Conservation (phyloP, 2,888 invertebrate species). For the Phoenoteleia sp. region DNA sequence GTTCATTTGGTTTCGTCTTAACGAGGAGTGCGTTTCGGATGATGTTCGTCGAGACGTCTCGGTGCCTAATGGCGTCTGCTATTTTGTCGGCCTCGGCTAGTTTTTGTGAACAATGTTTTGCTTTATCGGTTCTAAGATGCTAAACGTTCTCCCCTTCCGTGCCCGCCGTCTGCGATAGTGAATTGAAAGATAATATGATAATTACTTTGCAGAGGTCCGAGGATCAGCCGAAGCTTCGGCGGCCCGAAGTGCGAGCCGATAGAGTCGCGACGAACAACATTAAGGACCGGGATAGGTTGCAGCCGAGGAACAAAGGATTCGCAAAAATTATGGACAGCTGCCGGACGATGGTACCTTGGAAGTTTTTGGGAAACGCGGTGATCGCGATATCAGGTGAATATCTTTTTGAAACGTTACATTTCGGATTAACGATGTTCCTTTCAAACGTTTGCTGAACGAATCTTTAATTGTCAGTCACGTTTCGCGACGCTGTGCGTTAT, state of each 20-base stretch:
- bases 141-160: too few species aligned
- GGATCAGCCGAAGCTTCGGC: constrained; percentile 68
- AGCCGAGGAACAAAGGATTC: constrained; percentile 68
- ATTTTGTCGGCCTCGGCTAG: too few species aligned
- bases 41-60: too few species aligned
- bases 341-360: constrained; percentile 77
- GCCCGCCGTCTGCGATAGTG: constrained; percentile 18
- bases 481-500: too few species aligned
- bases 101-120: too few species aligned
- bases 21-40: too few species aligned
- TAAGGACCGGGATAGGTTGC: constrained; percentile 61
- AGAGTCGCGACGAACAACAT: constrained; percentile 35
- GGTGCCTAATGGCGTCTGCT: too few species aligned
- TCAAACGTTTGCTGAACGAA: too few species aligned
- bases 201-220: constrained; percentile 58
- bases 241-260: constrained; percentile 62
- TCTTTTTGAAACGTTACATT: too few species aligned
- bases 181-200: constrained; percentile 31
- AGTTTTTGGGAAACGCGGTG: constrained; percentile 75
- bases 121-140: constrained; percentile 10
- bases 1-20: too few species aligned
- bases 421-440: too few species aligned
- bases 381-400: constrained; percentile 77
- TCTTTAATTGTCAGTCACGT: too few species aligned
- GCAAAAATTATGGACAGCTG: constrained; percentile 81